phyloP scores from a whole-genome alignment of 2,113 vertebrate genomes.

The Sinocyclocheilus grahami region DNA sequence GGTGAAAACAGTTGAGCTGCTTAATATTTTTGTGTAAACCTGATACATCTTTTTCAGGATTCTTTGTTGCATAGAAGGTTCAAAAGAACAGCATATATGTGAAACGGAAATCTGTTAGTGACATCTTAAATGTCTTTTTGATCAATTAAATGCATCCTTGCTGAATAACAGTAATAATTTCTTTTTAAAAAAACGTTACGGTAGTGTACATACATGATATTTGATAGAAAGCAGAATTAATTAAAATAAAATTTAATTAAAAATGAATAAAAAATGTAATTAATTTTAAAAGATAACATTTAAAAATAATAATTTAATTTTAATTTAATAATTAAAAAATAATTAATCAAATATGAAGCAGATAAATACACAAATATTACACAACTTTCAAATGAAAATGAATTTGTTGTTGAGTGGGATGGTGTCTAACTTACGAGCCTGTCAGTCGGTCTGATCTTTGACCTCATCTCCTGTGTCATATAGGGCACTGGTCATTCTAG shows the following conservation, averaged over 20 bases:
- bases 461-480: not conserved
- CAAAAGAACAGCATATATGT: not conserved
- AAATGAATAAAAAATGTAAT: not conserved
- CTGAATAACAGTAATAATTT: not conserved
- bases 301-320: too few species aligned
- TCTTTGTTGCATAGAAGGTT: not conserved
- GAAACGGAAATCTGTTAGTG: not conserved
- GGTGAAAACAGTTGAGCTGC: not conserved
- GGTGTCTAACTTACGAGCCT: not conserved
- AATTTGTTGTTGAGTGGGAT: not conserved
- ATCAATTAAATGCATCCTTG: not conserved
- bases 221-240: not conserved
- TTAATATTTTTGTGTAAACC: not conserved
- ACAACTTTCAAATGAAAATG: not conserved
- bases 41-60: not conserved
- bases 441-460: not conserved
- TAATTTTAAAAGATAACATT: not conserved
- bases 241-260: not conserved
- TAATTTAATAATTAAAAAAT: not conserved
- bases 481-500: not conserved
- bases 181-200: too few species aligned
- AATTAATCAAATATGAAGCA: not conserved
- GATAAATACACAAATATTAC: not conserved
- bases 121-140: not conserved
- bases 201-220: not conserved